Conservation (phyloP, 1,140 invertebrate species). For the Drosophila equinoxialis region DNA sequence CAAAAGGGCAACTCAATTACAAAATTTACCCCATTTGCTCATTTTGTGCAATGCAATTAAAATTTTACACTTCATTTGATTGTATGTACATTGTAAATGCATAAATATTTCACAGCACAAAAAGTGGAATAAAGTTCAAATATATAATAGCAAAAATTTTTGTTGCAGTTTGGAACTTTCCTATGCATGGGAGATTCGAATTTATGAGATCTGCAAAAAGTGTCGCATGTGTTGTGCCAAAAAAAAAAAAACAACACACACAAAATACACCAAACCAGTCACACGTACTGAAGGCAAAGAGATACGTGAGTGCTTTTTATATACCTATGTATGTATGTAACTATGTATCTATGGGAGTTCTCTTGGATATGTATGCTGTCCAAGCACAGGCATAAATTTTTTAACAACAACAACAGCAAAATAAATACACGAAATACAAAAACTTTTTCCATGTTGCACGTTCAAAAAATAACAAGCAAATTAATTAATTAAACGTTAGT, state of each 20-base stretch:
- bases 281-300: conserved; percentile 17
- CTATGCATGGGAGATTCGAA: conserved; percentile 28
- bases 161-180: conserved; percentile 22
- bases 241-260: not conserved
- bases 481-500: conserved; percentile 76
- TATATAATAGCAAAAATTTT: conserved; percentile 6
- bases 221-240: conserved; percentile 48
- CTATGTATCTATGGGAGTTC: conserved; percentile 1
- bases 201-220: conserved; percentile 49
- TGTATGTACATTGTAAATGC: conserved; percentile 2
- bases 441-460: conserved; percentile 52
- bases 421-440: conserved; percentile 10
- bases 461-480: conserved; percentile 63
- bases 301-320: conserved; percentile 34
- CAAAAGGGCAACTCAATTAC: conserved; percentile 10
- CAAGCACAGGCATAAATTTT: conserved; percentile 43
- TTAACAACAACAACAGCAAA: conserved; percentile 9
- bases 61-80: conserved; percentile 26
- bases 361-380: not conserved
- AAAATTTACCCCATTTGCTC: conserved; percentile 6
- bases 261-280: conserved; percentile 12
- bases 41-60: conserved; percentile 44
- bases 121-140: conserved; percentile 14
- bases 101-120: conserved; percentile 30
- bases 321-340: not conserved